These are phyloP conservation scores for Pseudomyrmex pallidus DNA, from an alignment of 1,140 invertebrate species.

Conservation along the genomic window DNA sequence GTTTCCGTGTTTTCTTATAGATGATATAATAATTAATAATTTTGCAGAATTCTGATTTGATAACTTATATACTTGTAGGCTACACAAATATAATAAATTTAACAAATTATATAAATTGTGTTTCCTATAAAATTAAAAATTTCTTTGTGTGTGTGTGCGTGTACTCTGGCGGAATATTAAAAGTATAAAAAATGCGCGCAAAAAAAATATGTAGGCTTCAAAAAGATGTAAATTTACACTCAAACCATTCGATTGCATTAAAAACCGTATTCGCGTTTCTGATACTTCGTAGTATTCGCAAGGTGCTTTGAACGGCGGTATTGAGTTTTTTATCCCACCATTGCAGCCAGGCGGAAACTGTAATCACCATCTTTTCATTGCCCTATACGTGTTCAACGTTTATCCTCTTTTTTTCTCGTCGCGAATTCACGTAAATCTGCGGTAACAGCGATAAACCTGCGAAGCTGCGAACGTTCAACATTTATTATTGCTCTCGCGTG, in stretches of 20 bases:
- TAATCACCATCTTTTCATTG: constrained; percentile 69
- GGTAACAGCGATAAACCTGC: constrained; percentile 75
- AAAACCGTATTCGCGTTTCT: neutral
- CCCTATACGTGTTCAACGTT: constrained; percentile 47
- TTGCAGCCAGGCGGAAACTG: constrained; percentile 54
- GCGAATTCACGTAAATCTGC: constrained; percentile 70
- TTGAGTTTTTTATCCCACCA: constrained; percentile 65
- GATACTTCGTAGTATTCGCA: neutral
- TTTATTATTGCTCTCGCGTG: constrained; percentile 78
- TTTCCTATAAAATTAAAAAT: too few species aligned
- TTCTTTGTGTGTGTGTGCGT: too few species aligned
- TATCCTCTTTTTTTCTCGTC: constrained; percentile 64
- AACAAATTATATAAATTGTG: too few species aligned
- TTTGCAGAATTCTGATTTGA: neutral
- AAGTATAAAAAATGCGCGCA: too few species aligned
- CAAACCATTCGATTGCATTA: too few species aligned
- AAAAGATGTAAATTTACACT: too few species aligned
- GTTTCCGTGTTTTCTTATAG: constrained; percentile 5
- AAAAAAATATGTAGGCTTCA: too few species aligned
- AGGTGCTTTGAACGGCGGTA: constrained; percentile 51
- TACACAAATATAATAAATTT: too few species aligned
- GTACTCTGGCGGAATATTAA: too few species aligned
- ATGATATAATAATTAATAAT: constrained; percentile 8
- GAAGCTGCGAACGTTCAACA: constrained; percentile 74
- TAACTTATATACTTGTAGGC: too few species aligned